Conservation (phyloP, 2,797 vertebrate species). For the Mallotus villosus region DNA sequence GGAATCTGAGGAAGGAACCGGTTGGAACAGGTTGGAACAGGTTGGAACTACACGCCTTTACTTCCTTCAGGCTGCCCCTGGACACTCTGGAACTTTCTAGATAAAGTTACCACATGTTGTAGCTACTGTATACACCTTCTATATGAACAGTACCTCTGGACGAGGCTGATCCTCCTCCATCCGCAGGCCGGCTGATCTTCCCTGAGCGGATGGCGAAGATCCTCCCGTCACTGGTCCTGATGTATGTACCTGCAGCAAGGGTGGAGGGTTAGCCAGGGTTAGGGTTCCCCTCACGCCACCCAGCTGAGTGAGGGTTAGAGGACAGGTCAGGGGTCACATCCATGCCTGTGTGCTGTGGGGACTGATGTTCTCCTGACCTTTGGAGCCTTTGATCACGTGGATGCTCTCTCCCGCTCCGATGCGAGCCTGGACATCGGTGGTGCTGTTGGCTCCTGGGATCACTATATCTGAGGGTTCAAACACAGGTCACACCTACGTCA, state of each 20-base stretch:
- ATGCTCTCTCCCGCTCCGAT: conserved; percentile 97
- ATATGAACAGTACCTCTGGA: conserved; percentile 75
- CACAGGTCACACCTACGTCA: not conserved
- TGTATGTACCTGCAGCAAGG: conserved; percentile 86
- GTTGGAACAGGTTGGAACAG: too few relatives aligned
- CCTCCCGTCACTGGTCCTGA: conserved; percentile 93
- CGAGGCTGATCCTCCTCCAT: conserved; percentile 73
- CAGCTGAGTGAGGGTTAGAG: not conserved
- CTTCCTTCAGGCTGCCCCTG: too few relatives aligned
- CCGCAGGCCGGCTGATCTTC: conserved; percentile 84
- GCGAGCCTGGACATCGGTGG: conserved; percentile 93
- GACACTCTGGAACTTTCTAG: too few relatives aligned
- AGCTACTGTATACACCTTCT: too few relatives aligned
- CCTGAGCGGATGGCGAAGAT: conserved; percentile 96
- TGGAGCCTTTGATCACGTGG: conserved; percentile 95
- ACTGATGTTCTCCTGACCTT: conserved; percentile 76
- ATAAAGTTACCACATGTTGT: too few relatives aligned
- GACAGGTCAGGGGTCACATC: not conserved
- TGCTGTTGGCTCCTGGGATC: conserved; percentile 94
- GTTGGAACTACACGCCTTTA: too few relatives aligned
- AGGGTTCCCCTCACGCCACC: not conserved
- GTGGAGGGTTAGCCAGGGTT: not conserved
- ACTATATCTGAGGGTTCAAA: conserved; percentile 85
- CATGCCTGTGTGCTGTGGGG: not conserved
- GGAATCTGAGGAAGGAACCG: conserved; percentile 71